Evolutionary conservation across 1,140 invertebrate genomes (phyloP).

Genomic region (Drepana arcuata): DNA sequence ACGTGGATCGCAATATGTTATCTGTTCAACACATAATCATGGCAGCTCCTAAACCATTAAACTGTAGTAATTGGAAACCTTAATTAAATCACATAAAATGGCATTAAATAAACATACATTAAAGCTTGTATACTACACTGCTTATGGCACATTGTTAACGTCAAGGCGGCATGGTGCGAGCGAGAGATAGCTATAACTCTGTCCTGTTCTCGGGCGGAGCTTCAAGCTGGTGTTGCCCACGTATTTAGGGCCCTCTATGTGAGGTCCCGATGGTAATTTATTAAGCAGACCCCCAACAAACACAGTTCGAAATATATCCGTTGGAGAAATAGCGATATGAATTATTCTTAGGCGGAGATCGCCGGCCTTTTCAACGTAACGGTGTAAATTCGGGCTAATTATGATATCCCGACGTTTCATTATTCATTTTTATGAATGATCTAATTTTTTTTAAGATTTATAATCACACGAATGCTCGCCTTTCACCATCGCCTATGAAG

Average conservation of each 20-base stretch:
- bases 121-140: slow-evolving; percentile 1
- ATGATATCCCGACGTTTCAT: slow-evolving; percentile 26
- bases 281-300: slow-evolving; percentile 55
- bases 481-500: no score
- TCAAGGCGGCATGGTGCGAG: slow-evolving; percentile 3
- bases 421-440: slow-evolving; percentile 22
- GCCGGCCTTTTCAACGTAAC: slow-evolving; percentile 18
- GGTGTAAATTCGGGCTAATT: slow-evolving; percentile 44
- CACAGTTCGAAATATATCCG: slow-evolving; percentile 40
- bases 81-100: slow-evolving; percentile 12
- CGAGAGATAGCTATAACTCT: slow-evolving; percentile 6
- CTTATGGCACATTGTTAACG: slow-evolving; percentile 4
- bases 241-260: slow-evolving; percentile 52
- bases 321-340: slow-evolving; percentile 34
- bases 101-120: slow-evolving; percentile 10
- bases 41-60: no score
- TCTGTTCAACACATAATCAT: no score
- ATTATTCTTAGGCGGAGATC: slow-evolving; percentile 33
- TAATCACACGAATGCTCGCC: slow-evolving; percentile 9
- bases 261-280: slow-evolving; percentile 58
- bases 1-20: no score
- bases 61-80: slow-evolving; percentile 12
- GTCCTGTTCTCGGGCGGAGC: slow-evolving; percentile 39
- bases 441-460: slow-evolving; percentile 21
- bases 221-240: slow-evolving; percentile 31